Conservation (phyloP, 2,797 vertebrate species). For the Poecilia gillii region DNA sequence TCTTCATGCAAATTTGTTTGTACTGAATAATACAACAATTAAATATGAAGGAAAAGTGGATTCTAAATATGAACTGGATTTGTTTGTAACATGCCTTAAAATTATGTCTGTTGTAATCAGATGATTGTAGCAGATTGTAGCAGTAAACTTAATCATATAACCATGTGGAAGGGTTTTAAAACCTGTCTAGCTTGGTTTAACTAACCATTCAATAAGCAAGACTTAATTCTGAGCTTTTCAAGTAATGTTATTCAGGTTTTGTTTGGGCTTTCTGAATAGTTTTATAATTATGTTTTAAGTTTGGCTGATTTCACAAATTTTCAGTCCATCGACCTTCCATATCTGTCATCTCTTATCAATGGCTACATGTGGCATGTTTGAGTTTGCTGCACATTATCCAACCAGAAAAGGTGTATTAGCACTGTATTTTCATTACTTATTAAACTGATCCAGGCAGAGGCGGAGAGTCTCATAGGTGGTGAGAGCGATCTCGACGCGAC, state of each 20-base stretch:
- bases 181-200: neutral
- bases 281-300: neutral
- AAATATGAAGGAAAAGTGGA: neutral
- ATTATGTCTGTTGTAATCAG: neutral
- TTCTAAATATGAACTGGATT: neutral
- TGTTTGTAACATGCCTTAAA: neutral
- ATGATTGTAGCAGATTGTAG: neutral
- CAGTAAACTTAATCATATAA: neutral
- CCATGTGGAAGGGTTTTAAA: neutral
- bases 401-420: neutral
- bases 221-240: neutral
- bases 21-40: too few relatives aligned
- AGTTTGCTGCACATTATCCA: neutral
- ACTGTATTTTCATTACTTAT: slow-evolving; percentile 82
- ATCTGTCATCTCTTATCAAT: neutral
- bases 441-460: slow-evolving; percentile 90
- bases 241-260: neutral
- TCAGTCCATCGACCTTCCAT: neutral
- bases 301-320: neutral
- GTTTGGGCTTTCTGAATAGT: neutral
- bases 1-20: too few relatives aligned
- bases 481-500: slow-evolving; percentile 90
- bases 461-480: slow-evolving; percentile 94
- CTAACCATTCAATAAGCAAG: neutral
- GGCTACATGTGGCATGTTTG: neutral